Evolutionary conservation across 1,140 invertebrate genomes (phyloP), one percentile per base, ranked within the genome.

Genomic region (Brachionus sp.): DNA sequence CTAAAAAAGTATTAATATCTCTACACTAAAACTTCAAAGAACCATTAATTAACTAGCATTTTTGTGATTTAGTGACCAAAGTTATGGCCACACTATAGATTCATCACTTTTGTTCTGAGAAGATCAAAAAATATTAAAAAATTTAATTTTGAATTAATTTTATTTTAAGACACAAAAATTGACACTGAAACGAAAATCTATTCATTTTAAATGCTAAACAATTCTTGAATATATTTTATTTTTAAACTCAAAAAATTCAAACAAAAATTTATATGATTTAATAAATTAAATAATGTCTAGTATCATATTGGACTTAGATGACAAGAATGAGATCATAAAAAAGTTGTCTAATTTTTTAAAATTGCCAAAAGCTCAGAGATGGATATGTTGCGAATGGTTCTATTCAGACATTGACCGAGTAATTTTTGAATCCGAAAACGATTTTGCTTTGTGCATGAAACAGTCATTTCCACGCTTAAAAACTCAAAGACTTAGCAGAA

Each of bases 301-400:
- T 23, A 68, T 33, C 13, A 33, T 35, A 37, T 57, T 57, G 50
- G 50, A 57, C 50, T 57, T 57, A 9, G 42, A 50, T 46, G 39
- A 75, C 37, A 75, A 46, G 44, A 46, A 16, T 39, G 39, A 75
- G n/a, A 75, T 75, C 19, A 62, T 80, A 19, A 80, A 80, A 80
- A 90, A 95, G 84, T 90, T 98, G 46, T 91, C 95, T 85, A 99
- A 99, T 90, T 91, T 99, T n/a, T 90, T 99, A 0, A 98, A 98
- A 90, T 89, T 98, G 84, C 97, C 97, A 0, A 98, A 98, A 90
- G 97, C 97, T 23, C 96, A 98, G 88, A 97, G 96, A 90, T 99
- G 96, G 95, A 95, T 98, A 1, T 98, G 95, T 87, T 98, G 96
- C 89, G 97, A 99, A 88, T 98, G 96, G 93, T 99, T 99, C 90